Conservation (phyloP, 53 echinoderm and acorn worm genomes). For the Astropecten irregularis region DNA sequence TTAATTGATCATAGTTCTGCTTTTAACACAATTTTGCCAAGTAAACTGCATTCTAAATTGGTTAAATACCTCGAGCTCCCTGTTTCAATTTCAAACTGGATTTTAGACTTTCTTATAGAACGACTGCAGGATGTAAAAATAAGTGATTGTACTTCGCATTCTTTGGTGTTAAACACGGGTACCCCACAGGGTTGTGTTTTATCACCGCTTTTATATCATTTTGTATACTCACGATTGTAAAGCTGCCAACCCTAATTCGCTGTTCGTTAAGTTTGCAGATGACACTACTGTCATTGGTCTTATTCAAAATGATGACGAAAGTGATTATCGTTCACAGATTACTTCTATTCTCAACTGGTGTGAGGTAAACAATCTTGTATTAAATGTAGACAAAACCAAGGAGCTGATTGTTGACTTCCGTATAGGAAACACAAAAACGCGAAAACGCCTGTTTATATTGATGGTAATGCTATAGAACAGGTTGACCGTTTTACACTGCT, state of each 20-base stretch:
- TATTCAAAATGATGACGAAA: background rate
- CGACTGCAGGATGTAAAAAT: background rate
- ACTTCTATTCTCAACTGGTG: background rate
- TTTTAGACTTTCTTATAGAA: background rate
- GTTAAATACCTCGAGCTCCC: background rate
- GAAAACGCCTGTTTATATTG: constrained; percentile 14
- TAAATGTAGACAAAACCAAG: too few relatives aligned
- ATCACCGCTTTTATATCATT: background rate
- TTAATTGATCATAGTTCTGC: background rate
- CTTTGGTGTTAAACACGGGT: background rate
- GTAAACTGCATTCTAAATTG: too few relatives aligned
- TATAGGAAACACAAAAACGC: background rate
- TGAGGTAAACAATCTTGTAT: constrained; percentile 11
- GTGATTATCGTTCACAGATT: too few relatives aligned
- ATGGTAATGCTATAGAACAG: background rate
- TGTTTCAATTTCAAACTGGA: background rate
- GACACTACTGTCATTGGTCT: constrained; percentile 16
- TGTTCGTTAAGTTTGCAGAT: constrained; percentile 16
- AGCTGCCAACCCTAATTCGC: too few relatives aligned
- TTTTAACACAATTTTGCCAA: background rate
- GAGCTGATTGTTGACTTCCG: too few relatives aligned
- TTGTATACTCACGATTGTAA: too few relatives aligned
- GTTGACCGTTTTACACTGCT: background rate
- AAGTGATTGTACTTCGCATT: background rate
- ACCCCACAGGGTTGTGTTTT: background rate